Evolutionary conservation across 1,140 invertebrate genomes (phyloP), one percentile per base, ranked within the genome.

Genomic region (Eumeta japonica): DNA sequence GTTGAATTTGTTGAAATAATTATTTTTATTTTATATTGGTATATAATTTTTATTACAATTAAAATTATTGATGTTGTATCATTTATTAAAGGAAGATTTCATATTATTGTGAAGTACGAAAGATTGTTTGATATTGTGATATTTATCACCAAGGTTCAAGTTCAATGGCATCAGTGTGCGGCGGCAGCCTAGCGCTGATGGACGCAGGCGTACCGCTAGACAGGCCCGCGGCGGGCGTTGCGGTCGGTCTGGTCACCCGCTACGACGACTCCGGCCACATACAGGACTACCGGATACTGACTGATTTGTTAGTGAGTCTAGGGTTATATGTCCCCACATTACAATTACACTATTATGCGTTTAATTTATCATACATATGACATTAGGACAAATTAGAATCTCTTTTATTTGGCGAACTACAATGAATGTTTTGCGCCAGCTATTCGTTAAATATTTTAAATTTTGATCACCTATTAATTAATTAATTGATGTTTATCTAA

Each of bases 121-220:
- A 24, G 5, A 7, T 24, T 24, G 5, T 7, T n/a, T n/a, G 5
- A 7, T 24, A 24, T 7, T 24, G n/a, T 24, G n/a, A 5, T 5
- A 7, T 24, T 24, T 24, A 24, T 35, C n/a, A n/a, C 17, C 10
- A 42, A 71, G 63, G 65, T 36, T 98, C 95, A 0, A 98, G 94
- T 41, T 98, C 94, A 5, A 99, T 99, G 97, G 97, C 97, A 12
- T 90, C 92, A 28, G 86, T 98, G 16, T 99, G 96, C 76, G 95
- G 87, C 10, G 96, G 96, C 2, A 93, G 89, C 52, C 70, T 99
- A 45, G 96, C 97, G 1, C 75, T 99, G 16, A 85, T 97, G 84
- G 95, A 98, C 79, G 95, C 96, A 9, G 96, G 95, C 1, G 90
- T 99, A 9, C 84, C 87, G 3, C 79, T 98, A 31, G 65, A 67